These are phyloP conservation scores for Oophaga sylvatica DNA, from an alignment of 2,797 vertebrate species.

Conservation along the genomic window DNA sequence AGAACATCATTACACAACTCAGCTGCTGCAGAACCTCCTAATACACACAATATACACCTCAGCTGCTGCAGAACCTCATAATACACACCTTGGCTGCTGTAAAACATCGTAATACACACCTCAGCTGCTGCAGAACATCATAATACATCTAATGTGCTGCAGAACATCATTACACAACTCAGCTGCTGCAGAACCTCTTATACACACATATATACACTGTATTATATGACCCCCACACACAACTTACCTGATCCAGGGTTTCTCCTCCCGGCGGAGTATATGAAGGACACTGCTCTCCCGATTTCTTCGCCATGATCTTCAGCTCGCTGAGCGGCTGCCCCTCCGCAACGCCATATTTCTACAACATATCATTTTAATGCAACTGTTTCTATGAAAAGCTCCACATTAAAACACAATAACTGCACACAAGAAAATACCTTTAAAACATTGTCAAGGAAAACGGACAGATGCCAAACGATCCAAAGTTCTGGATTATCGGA, in stretches of 20 bases:
- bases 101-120: too few relatives aligned
- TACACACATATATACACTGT: too few relatives aligned
- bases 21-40: too few relatives aligned
- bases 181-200: too few relatives aligned
- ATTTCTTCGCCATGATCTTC: conserved; percentile 89
- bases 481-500: background rate
- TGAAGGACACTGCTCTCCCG: conserved; percentile 81
- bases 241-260: conserved; percentile 86
- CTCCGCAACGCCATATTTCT: conserved; percentile 91
- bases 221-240: conserved; percentile 12
- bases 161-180: too few relatives aligned
- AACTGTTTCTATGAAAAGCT: background rate
- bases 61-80: too few relatives aligned
- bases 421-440: background rate
- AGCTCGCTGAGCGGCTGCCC: conserved; percentile 83
- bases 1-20: background rate
- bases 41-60: too few relatives aligned
- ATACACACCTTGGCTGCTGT: too few relatives aligned
- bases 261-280: conserved; percentile 92
- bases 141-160: too few relatives aligned
- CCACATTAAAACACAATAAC: background rate
- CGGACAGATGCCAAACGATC: background rate
- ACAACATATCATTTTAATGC: conserved; percentile 36
- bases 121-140: too few relatives aligned
- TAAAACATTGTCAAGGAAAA: background rate